These are phyloP conservation scores for Pelobates fuscus DNA, from an alignment of 2,113 vertebrate species.

Conservation along the genomic window DNA sequence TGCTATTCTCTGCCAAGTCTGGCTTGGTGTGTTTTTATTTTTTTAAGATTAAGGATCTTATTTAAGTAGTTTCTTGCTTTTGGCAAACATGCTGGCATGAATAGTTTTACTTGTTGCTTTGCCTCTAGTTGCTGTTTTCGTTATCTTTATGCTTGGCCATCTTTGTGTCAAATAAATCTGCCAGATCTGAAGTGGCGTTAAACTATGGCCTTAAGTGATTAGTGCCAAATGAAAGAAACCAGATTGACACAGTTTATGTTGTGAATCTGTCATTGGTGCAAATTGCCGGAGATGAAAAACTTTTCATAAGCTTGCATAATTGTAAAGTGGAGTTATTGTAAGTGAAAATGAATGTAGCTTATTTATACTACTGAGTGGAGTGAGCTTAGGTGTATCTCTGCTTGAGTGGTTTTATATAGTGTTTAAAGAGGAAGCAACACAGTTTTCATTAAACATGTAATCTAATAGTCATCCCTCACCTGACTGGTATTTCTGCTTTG, in stretches of 20 bases:
- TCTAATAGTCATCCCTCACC: no score
- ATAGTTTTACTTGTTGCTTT: constrained; percentile 24
- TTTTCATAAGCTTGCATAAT: background rate
- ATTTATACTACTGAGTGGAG: background rate
- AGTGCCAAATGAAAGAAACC: constrained; percentile 24
- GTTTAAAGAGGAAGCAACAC: no score
- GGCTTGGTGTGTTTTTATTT: background rate
- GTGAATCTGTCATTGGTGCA: background rate
- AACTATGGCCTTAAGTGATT: constrained; percentile 12
- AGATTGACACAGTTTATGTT: constrained; percentile 17
- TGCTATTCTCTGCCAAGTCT: constrained; percentile 1
- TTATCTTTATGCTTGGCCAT: constrained; percentile 12
- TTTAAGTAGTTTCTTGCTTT: constrained; percentile 24
- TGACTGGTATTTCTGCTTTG: no score
- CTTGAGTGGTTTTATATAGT: background rate
- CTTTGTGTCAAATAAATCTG: constrained; percentile 40
- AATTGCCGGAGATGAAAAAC: background rate
- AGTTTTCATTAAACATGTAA: no score
- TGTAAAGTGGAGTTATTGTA: background rate
- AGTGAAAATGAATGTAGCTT: background rate
- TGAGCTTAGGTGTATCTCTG: background rate
- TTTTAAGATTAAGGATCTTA: constrained; percentile 22
- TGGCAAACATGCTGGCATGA: constrained; percentile 23
- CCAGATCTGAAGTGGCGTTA: constrained; percentile 11
- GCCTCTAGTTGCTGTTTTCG: constrained; percentile 28